Percentiles rank a stretch among this genome's conserved stretches.
Evolutionary conservation across 2,113 vertebrate species (phyloP).

Genomic region (Butastur rufipennis): DNA sequence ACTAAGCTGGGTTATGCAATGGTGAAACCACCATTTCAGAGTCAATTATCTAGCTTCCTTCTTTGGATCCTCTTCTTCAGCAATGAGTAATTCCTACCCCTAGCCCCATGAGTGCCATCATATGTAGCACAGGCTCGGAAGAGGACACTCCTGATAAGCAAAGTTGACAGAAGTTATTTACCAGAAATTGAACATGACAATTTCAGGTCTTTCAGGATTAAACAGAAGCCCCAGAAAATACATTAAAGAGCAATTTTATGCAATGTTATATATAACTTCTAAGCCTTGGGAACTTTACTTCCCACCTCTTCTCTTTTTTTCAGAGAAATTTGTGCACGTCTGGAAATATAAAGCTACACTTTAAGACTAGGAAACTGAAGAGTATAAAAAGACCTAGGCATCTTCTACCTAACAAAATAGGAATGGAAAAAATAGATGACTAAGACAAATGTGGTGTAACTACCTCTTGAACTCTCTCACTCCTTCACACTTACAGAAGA

Average conservation of each 20-base stretch:
- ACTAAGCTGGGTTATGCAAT: neutral
- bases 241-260: neutral
- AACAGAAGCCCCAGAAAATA: neutral
- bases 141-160: neutral
- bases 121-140: neutral
- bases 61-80: neutral
- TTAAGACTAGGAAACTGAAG: neutral
- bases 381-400: neutral
- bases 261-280: neutral
- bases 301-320: neutral
- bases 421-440: neutral
- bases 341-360: neutral
- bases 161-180: slow-evolving; percentile 8
- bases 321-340: neutral
- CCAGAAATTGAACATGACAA: neutral
- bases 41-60: neutral
- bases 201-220: slow-evolving; percentile 10
- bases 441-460: neutral
- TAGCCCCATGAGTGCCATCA: accelerated
- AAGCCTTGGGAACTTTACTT: neutral
- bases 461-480: neutral
- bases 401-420: neutral
- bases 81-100: neutral
- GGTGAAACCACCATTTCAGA: neutral
- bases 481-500: neutral